Evolutionary conservation across 2,113 vertebrate species (phyloP), one percentile per base, ranked within the genome.

Genomic region (Diadophis punctatus): DNA sequence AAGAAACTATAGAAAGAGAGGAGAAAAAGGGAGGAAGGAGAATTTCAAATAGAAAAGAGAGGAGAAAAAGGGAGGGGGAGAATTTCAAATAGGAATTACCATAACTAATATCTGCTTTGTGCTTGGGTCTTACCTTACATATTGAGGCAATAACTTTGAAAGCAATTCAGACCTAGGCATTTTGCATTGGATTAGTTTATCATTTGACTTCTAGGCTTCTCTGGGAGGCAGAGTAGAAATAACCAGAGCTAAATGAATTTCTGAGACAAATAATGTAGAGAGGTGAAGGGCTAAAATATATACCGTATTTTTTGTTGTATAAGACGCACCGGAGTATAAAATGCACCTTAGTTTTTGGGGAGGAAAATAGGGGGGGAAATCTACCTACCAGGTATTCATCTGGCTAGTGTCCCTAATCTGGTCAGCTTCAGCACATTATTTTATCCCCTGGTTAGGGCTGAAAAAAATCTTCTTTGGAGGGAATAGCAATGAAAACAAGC

Each of bases 171-270:
- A 52, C 90, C 30, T 90, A 5, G 53, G 27, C 14, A 2, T 53
- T 39, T 25, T 87, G 11, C 87, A 3, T 34, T 12, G 87, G 5
- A 52, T 49, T 93, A 1, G 1, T 84, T 91, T 46, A 93, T 22
- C 34, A 43, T 90, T 48, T 92, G 46, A 53, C 91, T 23, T 92
- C 93, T 6, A 85, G 85, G 90, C 80, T 90, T 84, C 89, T 53
- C 5, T n/a, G 84, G 4, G 25, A 5, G n/a, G 39, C 48, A 87
- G 23, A 5, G 55, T 56, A 56, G 80, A 56, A 93, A 86, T 86
- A 89, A 94, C 74, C 3, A 25, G 16, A 56, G 39, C 0, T 86
- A 2, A 68, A 88, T 58, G 90, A 4, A 56, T 93, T 25, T 9
- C 56, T 1, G 20, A 8, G 91, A 3, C 63, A 46, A 90, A 46